Conservation (phyloP, 2,797 vertebrate species). For the Chrysocyon brachyurus region DNA sequence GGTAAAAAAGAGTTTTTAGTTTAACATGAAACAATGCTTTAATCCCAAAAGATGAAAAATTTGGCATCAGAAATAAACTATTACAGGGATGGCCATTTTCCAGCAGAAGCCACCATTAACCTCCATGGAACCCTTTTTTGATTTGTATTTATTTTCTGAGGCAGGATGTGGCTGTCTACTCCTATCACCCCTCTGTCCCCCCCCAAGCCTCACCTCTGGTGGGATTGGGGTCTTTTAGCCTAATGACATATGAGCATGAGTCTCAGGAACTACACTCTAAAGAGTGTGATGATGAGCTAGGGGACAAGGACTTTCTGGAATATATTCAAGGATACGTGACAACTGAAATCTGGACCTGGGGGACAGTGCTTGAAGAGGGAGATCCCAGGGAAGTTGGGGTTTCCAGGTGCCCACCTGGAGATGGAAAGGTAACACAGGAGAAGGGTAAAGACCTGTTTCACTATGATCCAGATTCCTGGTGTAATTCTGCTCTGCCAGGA, state of each 20-base stretch:
- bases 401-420: neutral
- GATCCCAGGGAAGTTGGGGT: neutral
- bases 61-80: neutral
- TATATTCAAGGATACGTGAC: neutral
- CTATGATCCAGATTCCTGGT: neutral
- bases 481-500: neutral
- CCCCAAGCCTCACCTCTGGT: neutral
- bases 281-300: rapidly evolving
- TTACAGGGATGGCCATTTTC: neutral
- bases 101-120: neutral
- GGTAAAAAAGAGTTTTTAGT: neutral
- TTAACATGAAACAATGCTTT: neutral
- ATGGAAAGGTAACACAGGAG: neutral
- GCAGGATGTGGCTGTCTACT: no score
- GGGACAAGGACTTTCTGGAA: neutral
- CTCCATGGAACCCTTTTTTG: neutral
- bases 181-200: neutral
- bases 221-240: neutral
- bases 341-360: neutral
- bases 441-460: neutral
- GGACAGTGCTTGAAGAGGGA: neutral
- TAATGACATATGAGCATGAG: neutral
- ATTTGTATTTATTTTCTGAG: neutral
- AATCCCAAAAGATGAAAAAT: neutral
- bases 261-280: neutral